Evolutionary conservation across 2,888 invertebrate species (phyloP).

Genomic region (Chrysodeixis includens): DNA sequence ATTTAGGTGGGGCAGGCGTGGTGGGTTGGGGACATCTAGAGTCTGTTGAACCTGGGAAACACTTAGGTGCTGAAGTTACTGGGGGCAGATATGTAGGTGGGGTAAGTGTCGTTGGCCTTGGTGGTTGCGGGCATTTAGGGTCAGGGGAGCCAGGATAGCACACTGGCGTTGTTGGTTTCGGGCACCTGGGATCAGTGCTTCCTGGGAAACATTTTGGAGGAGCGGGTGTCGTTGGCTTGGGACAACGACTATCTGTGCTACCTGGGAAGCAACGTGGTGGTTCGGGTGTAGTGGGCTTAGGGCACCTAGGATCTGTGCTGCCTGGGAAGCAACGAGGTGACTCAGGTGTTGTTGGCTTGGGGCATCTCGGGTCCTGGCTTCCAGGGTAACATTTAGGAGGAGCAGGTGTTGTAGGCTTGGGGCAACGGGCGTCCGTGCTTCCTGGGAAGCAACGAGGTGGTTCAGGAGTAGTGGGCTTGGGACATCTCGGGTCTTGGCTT

Average conservation of each 20-base stretch:
- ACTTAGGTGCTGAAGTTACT: conserved; percentile 57
- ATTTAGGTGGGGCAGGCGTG: conserved; percentile 65
- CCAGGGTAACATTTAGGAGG: conserved; percentile 57
- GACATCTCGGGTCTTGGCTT: conserved; percentile 46
- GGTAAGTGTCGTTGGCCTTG: conserved; percentile 38
- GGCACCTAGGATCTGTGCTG: background rate
- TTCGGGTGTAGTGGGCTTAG: conserved; percentile 27
- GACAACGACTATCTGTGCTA: conserved; percentile 34
- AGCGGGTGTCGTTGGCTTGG: conserved; percentile 41
- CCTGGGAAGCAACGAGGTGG: conserved; percentile 62
- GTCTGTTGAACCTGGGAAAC: conserved; percentile 72
- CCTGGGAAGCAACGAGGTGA: conserved; percentile 15
- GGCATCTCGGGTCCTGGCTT: conserved; percentile 46
- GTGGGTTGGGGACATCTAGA: conserved; percentile 69
- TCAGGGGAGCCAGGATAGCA: conserved; percentile 58
- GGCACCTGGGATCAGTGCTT: conserved; percentile 53
- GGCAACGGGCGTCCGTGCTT: conserved; percentile 54
- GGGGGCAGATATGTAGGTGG: conserved; percentile 52
- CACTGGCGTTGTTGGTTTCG: conserved; percentile 58
- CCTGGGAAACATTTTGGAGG: conserved; percentile 33
- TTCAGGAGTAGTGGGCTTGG: conserved; percentile 54
- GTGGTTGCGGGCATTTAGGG: conserved; percentile 21
- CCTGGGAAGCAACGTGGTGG: conserved; percentile 66
- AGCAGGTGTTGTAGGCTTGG: conserved; percentile 57
- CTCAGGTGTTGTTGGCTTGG: conserved; percentile 54